A percentile compares a stretch with the other conserved stretches of the same genome.
Conservation (phyloP, 2,113 vertebrate species). For the Callaeas wilsoni region DNA sequence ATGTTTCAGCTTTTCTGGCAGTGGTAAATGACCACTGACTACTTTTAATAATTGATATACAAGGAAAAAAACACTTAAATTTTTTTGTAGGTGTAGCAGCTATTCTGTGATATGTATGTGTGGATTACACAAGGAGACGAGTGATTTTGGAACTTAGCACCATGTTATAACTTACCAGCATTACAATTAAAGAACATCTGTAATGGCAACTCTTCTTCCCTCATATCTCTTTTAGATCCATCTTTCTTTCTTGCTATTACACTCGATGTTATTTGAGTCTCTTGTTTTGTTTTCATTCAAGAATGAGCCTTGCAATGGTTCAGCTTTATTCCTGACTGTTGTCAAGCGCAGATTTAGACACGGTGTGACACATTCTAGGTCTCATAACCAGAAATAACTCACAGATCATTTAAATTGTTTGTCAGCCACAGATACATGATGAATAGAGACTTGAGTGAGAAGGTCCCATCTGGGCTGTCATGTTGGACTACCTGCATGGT, state of each 20-base stretch:
- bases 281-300: not conserved
- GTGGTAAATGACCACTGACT: not conserved
- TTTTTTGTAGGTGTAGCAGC: not conserved
- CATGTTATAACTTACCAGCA: not conserved
- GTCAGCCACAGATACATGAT: fast-evolving
- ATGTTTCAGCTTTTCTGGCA: not conserved
- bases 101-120: not conserved
- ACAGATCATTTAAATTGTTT: not conserved
- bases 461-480: not conserved
- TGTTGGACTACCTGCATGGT: not conserved
- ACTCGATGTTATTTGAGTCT: not conserved
- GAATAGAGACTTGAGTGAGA: not conserved
- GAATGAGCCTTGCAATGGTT: not conserved
- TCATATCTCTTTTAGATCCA: not conserved
- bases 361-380: not conserved
- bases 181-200: not conserved
- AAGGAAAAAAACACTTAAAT: not conserved
- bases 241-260: not conserved
- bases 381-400: not conserved
- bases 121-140: not conserved
- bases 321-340: not conserved
- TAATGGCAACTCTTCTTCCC: not conserved
- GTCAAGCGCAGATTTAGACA: not conserved
- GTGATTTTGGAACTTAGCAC: not conserved
- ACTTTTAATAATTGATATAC: not conserved